Base-by-base conservation (phyloP, 1,140 invertebrate genomes). In the Spodoptera frugiperda region DNA sequence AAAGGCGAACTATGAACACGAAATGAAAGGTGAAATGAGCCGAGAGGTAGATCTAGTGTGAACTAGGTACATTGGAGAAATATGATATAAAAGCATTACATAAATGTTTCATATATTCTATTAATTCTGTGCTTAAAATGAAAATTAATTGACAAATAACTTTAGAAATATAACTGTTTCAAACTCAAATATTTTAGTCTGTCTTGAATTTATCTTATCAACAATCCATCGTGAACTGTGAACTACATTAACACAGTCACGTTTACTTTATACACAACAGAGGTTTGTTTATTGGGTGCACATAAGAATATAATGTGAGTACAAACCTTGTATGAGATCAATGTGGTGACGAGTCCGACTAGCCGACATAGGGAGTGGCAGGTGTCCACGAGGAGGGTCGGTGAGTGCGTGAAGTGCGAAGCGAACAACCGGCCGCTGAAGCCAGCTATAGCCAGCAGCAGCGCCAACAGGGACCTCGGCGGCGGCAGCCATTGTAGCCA, bases 331-430 rank as follows among this genome's bases (percentile, higher is more conserved):
- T 88, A 94, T 1, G 90, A 86, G 57, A 93, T 61, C 39, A 93
- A 70, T 8, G 92, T 93, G 17, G 92, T 93, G 39, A 93, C 86
- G 19, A 94, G 90, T 1, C 92, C 92, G 9, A 92, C 89, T 0
- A 94, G 86, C 12, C 92, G 80, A 89, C 97, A 98, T 5, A 98
- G 95, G 92, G 97, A 97, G 90, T 98, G 97, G 94, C 98, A 98
- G 6, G 97, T 96, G 87, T 98, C 97, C 76, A 98, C 96, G 14
- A 98, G 95, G 1, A 98, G 94, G 0, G 97, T 98, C 39, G 98
- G 95, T 1, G 97, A 97, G 87, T 98, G 97, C 2, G 97, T 98
- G 51, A 97, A 91, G 87, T 98, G 97, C 80, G 97, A 97, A 0
- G 97, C 95, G 57, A 97, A 94, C 59, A 98, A 91, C 84, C 98